A percentile compares a stretch with the other conserved stretches of the same genome.
Evolutionary conservation across 2,113 vertebrate species (phyloP).

Genomic region (Bujurquina vittata): DNA sequence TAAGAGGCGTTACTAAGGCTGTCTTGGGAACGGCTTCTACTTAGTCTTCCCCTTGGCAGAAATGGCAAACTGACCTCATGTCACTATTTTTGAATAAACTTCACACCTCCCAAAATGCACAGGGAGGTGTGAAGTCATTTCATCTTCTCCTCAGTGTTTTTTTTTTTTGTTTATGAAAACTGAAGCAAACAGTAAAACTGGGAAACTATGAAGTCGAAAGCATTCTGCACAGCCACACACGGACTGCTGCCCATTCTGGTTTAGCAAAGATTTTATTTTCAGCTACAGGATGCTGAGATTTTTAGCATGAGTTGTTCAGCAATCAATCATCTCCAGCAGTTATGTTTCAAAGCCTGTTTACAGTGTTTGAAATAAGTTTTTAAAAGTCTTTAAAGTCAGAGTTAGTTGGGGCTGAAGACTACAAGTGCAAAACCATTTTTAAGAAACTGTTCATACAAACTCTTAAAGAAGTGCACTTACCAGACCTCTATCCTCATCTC

Average conservation of each 20-base stretch:
- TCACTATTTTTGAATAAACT: conserved; percentile 48
- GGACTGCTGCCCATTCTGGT: conserved; percentile 6
- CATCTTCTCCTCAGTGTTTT: conserved; percentile 20
- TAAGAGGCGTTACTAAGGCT: conserved; percentile 32
- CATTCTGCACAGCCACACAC: no score
- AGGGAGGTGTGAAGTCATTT: conserved; percentile 54
- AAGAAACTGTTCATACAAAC: not conserved
- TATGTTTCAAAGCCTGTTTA: not conserved
- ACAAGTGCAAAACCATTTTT: not conserved
- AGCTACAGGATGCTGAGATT: not conserved
- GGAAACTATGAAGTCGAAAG: not conserved
- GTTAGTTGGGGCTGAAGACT: not conserved
- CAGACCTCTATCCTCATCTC: not conserved
- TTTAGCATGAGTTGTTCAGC: not conserved
- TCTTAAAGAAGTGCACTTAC: not conserved
- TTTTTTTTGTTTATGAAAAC: not conserved
- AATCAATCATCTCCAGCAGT: not conserved
- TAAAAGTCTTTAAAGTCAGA: not conserved
- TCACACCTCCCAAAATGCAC: conserved; percentile 49
- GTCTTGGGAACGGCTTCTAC: conserved; percentile 38
- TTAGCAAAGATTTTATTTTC: conserved; percentile 9
- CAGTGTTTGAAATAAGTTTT: not conserved
- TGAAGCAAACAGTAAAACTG: conserved; percentile 29
- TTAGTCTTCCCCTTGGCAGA: conserved; percentile 43
- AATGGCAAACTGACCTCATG: conserved; percentile 45